Percentiles rank a stretch among this genome's conserved stretches.
Evolutionary conservation across 2,888 invertebrate species (phyloP).

Genomic region (Dynastes maya): DNA sequence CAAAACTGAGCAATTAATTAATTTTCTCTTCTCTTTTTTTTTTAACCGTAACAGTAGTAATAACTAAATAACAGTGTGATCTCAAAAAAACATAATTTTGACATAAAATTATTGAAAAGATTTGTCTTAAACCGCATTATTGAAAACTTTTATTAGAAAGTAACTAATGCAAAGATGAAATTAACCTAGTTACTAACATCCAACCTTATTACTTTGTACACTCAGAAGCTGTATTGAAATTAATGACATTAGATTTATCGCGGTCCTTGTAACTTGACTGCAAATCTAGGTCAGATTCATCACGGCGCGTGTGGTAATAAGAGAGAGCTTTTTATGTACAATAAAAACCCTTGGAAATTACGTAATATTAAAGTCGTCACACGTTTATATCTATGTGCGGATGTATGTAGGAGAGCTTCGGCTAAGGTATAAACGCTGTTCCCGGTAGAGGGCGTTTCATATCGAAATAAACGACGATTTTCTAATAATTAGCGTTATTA

Average conservation of each 20-base stretch:
- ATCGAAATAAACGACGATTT: conserved; percentile 34
- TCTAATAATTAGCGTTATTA: conserved; percentile 63
- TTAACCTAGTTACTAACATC: conserved; percentile 16
- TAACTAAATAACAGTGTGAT: too few species aligned
- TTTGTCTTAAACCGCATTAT: too few species aligned
- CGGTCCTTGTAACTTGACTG: conserved; percentile 12
- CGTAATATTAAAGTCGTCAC: neutral
- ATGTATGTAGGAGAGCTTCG: neutral
- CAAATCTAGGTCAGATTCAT: conserved; percentile 32
- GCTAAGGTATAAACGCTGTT: neutral
- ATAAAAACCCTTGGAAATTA: conserved; percentile 26
- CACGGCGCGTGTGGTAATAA: neutral
- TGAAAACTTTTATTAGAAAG: neutral
- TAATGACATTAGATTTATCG: conserved; percentile 35
- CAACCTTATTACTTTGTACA: conserved; percentile 11
- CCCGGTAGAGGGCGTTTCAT: neutral
- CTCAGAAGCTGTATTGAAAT: conserved; percentile 31
- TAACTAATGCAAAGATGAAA: conserved; percentile 6
- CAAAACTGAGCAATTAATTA: too few species aligned
- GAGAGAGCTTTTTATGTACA: conserved; percentile 15
- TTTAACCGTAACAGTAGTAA: too few species aligned
- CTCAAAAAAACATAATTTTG: too few species aligned
- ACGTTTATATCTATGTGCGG: neutral
- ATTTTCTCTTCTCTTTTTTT: too few species aligned
- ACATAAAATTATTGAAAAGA: too few species aligned